A percentile compares a stretch with the other conserved stretches of the same genome.
Evolutionary conservation across 2,113 vertebrate species (phyloP).

Genomic region (Oxygymnocypris stewartii): DNA sequence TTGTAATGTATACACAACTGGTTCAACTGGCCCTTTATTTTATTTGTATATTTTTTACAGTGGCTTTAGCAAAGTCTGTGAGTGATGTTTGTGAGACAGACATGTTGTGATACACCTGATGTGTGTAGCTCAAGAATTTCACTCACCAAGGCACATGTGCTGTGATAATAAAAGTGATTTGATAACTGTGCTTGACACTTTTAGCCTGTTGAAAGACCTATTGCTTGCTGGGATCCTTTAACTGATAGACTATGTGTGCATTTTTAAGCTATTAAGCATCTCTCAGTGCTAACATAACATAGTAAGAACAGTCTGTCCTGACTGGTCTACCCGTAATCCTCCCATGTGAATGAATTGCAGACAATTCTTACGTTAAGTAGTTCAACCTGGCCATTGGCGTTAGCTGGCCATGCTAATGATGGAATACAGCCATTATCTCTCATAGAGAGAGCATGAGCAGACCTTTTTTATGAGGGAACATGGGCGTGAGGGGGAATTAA

Average conservation of each 20-base stretch:
- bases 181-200: not conserved
- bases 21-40: not conserved
- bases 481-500: slow-evolving; percentile 46
- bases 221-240: not conserved
- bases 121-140: not conserved
- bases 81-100: not conserved
- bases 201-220: not conserved
- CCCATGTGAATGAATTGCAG: slow-evolving; percentile 4
- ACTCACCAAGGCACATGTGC: too few relatives aligned
- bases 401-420: not conserved
- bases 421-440: slow-evolving; percentile 37
- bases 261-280: not conserved
- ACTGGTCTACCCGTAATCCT: slow-evolving; percentile 4
- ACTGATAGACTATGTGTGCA: not conserved
- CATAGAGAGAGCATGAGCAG: slow-evolving; percentile 1
- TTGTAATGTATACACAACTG: not conserved
- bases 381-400: not conserved
- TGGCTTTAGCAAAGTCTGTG: not conserved
- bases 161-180: too few relatives aligned
- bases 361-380: slow-evolving; percentile 6
- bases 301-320: not conserved
- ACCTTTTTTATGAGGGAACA: slow-evolving; percentile 27
- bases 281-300: not conserved
- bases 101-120: not conserved
- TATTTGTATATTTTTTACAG: not conserved